Evolutionary conservation across 2,888 invertebrate genomes (phyloP), one percentile per base, ranked within the genome.

Genomic region (Neoitamus cyanurus): DNA sequence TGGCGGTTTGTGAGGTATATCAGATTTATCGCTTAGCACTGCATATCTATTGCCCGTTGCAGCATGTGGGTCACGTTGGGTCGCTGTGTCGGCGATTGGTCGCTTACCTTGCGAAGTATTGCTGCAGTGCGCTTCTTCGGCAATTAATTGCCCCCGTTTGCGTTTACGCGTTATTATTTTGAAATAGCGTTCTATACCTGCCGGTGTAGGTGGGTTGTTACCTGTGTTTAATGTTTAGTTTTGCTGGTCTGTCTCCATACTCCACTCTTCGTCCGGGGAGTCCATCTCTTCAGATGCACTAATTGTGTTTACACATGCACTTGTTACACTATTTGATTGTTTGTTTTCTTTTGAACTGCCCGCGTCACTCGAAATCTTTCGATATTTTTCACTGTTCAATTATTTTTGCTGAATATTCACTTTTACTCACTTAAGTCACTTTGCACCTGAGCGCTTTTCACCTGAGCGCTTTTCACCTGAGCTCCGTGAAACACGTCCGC

Each of bases 221-320:
- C 28, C 20, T 70, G 70, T 31, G 15, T 48, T 15, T n/a, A 48
- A 7, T 48, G 20, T 48, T 48, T 48, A 15, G 20, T 20, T 48
- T 70, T 28, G 28, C 28, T 70, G 70, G 20, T 70, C 70, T 30
- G 70, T 70, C 11, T 70, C 70, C 70, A 70, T 70, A 9, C 31
- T 28, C 31, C 70, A 25, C 70, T 70, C 70, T 70, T 70, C 70
- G 70, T 31, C 70, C 31, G 70, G 70, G 70, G 70, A 70, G 31
- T 28, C n/a, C 70, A 70, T 70, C 20, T 70, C 20, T 28, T 28
- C 31, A 70, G 13, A 20, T 70, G 70, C 70, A 48, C 48, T 48
- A 15, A 48, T 0, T 70, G 70, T 25, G 13, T 31, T 25, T 70
- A 28, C 31, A 30, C 70, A 13, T 30, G 28, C 31, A 31, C 31